These are phyloP conservation scores for Adela reaumurella DNA, from an alignment of 2,888 invertebrate genomes.

Conservation along the genomic window DNA sequence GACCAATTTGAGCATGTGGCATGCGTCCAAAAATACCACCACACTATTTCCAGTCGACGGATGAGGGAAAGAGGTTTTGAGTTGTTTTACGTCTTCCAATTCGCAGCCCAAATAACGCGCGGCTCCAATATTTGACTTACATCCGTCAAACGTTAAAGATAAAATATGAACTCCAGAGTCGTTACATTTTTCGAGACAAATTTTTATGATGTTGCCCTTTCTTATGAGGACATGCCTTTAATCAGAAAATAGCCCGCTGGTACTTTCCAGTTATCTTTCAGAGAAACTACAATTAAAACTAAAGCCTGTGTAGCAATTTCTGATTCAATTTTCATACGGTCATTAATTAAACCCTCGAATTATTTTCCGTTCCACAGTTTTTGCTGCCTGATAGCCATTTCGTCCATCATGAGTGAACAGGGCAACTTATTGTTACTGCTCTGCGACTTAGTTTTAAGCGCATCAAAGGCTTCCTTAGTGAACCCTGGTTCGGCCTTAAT, in stretches of 20 bases:
- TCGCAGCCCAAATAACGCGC: not conserved
- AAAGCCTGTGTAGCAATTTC: slow-evolving; percentile 3
- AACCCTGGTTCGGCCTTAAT: slow-evolving; percentile 16
- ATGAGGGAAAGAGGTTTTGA: not conserved
- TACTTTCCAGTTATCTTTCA: slow-evolving; percentile 16
- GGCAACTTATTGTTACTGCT: slow-evolving; percentile 2
- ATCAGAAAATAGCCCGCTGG: slow-evolving; percentile 15
- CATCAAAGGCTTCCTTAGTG: slow-evolving; percentile 8
- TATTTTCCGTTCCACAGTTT: slow-evolving; percentile 8
- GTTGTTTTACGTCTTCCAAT: not conserved
- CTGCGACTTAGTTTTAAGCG: slow-evolving; percentile 5
- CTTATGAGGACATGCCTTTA: slow-evolving; percentile 8
- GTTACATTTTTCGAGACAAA: not conserved
- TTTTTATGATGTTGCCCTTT: slow-evolving; percentile 6
- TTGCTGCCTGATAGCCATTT: slow-evolving; percentile 13
- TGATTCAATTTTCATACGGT: no score
- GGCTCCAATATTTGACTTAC: not conserved
- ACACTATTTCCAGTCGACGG: not conserved
- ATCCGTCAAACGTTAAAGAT: not conserved
- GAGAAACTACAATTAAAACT: slow-evolving; percentile 11
- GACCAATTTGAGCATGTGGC: slow-evolving; percentile 6
- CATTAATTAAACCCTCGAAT: no score
- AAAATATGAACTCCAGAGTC: not conserved
- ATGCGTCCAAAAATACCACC: slow-evolving; percentile 4
- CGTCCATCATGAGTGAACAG: slow-evolving; percentile 11